Conservation (phyloP, 2,888 invertebrate genomes). For the Syritta pipiens region DNA sequence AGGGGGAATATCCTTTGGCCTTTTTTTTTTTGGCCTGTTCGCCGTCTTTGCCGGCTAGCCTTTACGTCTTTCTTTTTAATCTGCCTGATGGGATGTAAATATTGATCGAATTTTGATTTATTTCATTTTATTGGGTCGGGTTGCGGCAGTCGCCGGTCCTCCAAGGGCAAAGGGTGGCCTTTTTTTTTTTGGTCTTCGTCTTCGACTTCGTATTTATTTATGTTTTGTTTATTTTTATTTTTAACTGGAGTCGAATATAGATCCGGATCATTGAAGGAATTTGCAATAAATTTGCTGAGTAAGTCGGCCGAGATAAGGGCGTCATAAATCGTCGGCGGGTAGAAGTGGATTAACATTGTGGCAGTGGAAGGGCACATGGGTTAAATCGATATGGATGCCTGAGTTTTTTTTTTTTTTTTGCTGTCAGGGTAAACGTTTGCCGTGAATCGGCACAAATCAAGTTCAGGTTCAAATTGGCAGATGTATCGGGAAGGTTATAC, state of each 20-base stretch:
- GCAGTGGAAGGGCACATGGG: not conserved
- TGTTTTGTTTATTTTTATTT: constrained; percentile 26
- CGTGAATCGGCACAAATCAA: no score
- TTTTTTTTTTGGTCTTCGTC: not conserved
- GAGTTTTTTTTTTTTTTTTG: no score
- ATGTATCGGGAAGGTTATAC: no score
- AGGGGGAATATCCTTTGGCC: no score
- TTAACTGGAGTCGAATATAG: constrained; percentile 8
- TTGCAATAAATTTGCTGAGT: constrained; percentile 41
- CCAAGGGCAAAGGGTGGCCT: not conserved
- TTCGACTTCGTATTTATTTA: constrained; percentile 5
- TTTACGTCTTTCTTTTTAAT: constrained; percentile 28
- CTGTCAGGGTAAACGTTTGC: no score
- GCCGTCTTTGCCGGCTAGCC: not conserved
- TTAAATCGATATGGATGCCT: not conserved
- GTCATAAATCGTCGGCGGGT: constrained; percentile 20
- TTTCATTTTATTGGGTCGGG: constrained; percentile 43
- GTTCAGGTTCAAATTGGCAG: no score
- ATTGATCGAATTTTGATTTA: constrained; percentile 60
- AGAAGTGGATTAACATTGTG: constrained; percentile 5
- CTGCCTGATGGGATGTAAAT: constrained; percentile 43
- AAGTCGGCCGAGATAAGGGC: constrained; percentile 22
- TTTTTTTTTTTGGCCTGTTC: no score
- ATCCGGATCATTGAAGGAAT: constrained; percentile 19
- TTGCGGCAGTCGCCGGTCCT: constrained; percentile 4